Evolutionary conservation across 2,113 vertebrate species (phyloP), one percentile per base, ranked within the genome.

Genomic region (Chamaetylas fuelleborni): DNA sequence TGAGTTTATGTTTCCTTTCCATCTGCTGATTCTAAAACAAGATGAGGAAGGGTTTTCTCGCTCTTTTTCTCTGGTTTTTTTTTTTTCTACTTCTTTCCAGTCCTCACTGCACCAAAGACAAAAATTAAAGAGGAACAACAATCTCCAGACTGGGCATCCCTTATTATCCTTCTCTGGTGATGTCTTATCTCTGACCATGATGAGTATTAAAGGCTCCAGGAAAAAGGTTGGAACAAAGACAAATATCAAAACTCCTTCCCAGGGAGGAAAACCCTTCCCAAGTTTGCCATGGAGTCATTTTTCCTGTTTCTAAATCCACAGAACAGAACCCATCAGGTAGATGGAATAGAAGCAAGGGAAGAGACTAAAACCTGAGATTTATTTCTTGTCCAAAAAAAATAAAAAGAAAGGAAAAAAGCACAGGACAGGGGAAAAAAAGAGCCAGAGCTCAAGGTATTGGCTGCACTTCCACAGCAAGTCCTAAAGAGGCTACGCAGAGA

Each of bases 1-100:
- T 94, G 92, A 97, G 66, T 85, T 91, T 95, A 90, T 90, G 96
- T 97, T 97, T 97, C 88, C 93, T 90, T 64, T 93, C 91, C 90
- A 86, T 73, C 74, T 83, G 51, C 62, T 29, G 40, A 29, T 36
- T 82, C 94, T 78, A 88, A 88, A 96, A 84, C 77, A 86, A 83
- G 73, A 79, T 16, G 69, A 95, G 85, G 92, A 90, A 92, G 91
- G 94, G 36, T 40, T 91, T 34, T 86, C 86, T 81, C 38, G 0
- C 31, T 36, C 45, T 72, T 8, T 40, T 45, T 81, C 40, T 45
- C 17, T 34, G 31, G 19, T 29, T 61, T 92, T 79, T 76, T 25
- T 45, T 88, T 50, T 31, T 1, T 20, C 18, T 67, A 48, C 72
- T 78, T 33, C 17, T 4, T 51, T 81, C 28, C 40, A 73, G 7